A percentile compares a stretch with the other conserved stretches of the same genome.
These are phyloP conservation scores for Macroglossus sobrinus DNA, from an alignment of 2,113 vertebrate genomes.

Conservation along the genomic window DNA sequence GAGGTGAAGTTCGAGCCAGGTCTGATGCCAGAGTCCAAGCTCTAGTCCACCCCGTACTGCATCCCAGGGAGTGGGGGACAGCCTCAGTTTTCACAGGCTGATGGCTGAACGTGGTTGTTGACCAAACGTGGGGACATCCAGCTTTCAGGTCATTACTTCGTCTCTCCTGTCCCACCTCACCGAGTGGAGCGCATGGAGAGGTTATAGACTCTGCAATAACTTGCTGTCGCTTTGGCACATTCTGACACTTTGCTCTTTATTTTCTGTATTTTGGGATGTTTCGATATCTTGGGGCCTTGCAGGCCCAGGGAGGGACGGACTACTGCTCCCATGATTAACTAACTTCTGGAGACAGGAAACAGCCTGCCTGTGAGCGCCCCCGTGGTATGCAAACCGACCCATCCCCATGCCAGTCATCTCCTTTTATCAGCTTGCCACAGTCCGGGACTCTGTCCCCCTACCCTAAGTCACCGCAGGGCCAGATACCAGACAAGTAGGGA, in stretches of 20 bases:
- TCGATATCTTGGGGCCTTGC: background rate
- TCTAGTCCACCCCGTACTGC: background rate
- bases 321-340: background rate
- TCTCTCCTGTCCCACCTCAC: background rate
- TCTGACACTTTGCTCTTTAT: background rate
- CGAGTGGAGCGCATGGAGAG: background rate
- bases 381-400: background rate
- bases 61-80: accelerated
- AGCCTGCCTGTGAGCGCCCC: background rate
- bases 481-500: background rate
- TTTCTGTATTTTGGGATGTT: background rate
- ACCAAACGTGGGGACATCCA: background rate
- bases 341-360: background rate
- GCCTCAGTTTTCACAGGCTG: too few species aligned
- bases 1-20: background rate
- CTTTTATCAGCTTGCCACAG: background rate
- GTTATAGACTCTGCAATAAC: background rate
- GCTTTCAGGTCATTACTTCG: background rate
- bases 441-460: background rate
- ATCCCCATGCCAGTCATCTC: background rate
- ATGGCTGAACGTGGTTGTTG: accelerated
- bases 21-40: background rate
- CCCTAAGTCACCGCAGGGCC: background rate
- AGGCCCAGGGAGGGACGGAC: background rate
- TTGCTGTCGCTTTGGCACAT: background rate